Base-by-base conservation (phyloP, 1,140 invertebrate species). In the Magallana ariakensis region DNA sequence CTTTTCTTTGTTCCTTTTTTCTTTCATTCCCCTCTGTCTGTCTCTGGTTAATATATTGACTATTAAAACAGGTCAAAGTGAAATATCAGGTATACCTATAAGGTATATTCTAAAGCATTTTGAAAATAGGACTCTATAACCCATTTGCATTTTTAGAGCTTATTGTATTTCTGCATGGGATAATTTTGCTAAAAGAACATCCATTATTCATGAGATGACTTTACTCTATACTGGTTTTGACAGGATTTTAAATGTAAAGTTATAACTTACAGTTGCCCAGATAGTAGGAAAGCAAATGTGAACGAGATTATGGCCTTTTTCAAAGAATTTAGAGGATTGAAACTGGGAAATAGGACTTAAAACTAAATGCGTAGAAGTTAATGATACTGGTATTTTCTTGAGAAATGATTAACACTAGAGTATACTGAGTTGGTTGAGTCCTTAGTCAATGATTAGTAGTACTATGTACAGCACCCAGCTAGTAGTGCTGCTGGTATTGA, bases 71-170 rank as follows among this genome's bases (percentile, higher is more conserved):
- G 22, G 33, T 26, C 66, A 26, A 26, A 11, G 66, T 75, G 33
- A 75, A 75, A 10, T 66, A 66, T 11, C 22, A 26, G 9, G 7
- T 70, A 22, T 70, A 19, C 19, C 62, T 22, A 9, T 7, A 3
- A 70, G 62, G 19, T 75, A 75, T 62, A 19, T 13, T 70, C 33
- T 33, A 33, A 33, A 33, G 33, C 33, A 26, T 70, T 66, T 9
- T 66, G n/a, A 10, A 19, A 9, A 8, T 9, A 11, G 26, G 66
- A 75, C 66, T 26, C 33, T 26, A 26, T 75, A 33, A 75, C 66
- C 66, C 15, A 75, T 75, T 75, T 75, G 66, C 66, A 70, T 70
- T 70, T 70, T 70, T 26, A 70, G 66, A 26, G 19, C 66, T 75
- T 75, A 75, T 75, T 75, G 66, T 75, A 75, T 75, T 75, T 75